These are phyloP conservation scores for Trogon surrucura DNA, from an alignment of 2,113 vertebrate genomes.

Conservation along the genomic window DNA sequence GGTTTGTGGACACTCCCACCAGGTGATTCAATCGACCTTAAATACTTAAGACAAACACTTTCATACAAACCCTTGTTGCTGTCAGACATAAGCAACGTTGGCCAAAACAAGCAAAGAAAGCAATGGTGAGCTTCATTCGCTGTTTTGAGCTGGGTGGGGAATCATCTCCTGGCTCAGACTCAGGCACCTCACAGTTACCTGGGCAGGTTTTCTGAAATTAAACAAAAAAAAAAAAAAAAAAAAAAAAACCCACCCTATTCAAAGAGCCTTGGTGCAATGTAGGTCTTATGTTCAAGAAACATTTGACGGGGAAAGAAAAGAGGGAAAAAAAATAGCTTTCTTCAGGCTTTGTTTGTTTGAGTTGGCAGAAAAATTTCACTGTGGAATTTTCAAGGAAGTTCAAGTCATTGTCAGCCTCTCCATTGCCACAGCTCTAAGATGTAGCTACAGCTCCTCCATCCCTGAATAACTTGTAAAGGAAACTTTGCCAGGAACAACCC, in stretches of 20 bases:
- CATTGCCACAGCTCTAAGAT: rapidly evolving
- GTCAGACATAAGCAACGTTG: not conserved
- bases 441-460: not conserved
- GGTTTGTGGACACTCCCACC: not conserved
- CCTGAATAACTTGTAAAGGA: not conserved
- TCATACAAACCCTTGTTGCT: not conserved
- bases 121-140: not conserved
- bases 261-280: not conserved
- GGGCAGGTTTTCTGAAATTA: not conserved
- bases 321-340: not conserved
- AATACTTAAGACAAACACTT: not conserved
- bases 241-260: not conserved
- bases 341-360: not conserved
- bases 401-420: not conserved
- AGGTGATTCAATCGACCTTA: not conserved
- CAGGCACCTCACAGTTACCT: rapidly evolving
- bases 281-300: not conserved
- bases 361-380: not conserved
- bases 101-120: not conserved
- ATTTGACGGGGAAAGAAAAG: rapidly evolving
- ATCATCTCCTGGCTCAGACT: rapidly evolving
- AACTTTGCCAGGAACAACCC: not conserved
- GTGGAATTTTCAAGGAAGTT: not conserved
- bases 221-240: not conserved
- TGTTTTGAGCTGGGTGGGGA: not conserved